Evolutionary conservation across 2,888 invertebrate genomes (phyloP).

Genomic region (Epiblema foenella): DNA sequence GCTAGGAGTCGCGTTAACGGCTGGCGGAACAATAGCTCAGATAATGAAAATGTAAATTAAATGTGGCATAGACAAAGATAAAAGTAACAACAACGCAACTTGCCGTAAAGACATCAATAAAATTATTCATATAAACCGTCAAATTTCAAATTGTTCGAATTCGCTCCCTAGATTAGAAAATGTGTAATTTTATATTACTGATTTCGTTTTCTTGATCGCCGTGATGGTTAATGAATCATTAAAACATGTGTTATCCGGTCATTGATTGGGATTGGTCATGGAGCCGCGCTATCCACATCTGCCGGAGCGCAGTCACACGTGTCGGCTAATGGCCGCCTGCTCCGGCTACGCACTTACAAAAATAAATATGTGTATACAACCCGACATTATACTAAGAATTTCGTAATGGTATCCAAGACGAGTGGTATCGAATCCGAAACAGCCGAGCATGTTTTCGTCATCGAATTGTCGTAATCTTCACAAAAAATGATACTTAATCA

Average conservation of each 20-base stretch:
- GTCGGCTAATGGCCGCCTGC: slow-evolving; percentile 67
- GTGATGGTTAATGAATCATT: slow-evolving; percentile 56
- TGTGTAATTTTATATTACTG: too few relatives aligned
- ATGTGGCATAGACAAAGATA: slow-evolving; percentile 54
- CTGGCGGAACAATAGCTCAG: slow-evolving; percentile 63
- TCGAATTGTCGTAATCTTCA: slow-evolving; percentile 50
- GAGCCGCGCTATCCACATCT: slow-evolving; percentile 63
- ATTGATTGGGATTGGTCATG: slow-evolving; percentile 58
- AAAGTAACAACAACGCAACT: slow-evolving; percentile 25
- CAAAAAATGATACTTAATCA: slow-evolving; percentile 65
- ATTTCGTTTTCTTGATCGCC: slow-evolving; percentile 43
- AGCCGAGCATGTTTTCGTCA: slow-evolving; percentile 51
- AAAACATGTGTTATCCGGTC: slow-evolving; percentile 57
- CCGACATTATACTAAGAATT: slow-evolving; percentile 31
- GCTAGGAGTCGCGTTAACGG: slow-evolving; percentile 64
- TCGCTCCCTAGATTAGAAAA: slow-evolving; percentile 18
- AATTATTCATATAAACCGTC: slow-evolving; percentile 24
- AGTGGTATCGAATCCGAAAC: slow-evolving; percentile 19
- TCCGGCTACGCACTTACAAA: slow-evolving; percentile 55
- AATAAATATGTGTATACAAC: slow-evolving; percentile 47
- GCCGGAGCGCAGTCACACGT: slow-evolving; percentile 67
- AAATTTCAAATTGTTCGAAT: slow-evolving; percentile 1
- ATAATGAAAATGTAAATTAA: slow-evolving; percentile 65
- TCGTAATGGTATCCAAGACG: slow-evolving; percentile 23
- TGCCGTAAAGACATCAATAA: slow-evolving; percentile 26